A percentile compares a stretch with the other conserved stretches of the same genome.
Conservation (phyloP, 2,797 vertebrate genomes). For the Micromesistius poutassou region DNA sequence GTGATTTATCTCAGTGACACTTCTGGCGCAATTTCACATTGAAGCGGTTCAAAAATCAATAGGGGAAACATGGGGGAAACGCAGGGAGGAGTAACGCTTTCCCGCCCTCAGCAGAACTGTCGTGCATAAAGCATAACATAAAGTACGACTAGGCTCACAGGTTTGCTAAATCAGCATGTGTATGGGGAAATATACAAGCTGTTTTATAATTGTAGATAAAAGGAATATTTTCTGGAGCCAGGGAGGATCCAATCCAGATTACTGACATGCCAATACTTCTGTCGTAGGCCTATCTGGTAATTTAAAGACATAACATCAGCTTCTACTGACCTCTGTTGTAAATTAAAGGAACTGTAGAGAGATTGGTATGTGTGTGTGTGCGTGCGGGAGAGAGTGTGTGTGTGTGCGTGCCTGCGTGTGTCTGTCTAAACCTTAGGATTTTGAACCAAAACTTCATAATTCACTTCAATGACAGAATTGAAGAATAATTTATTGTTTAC, state of each 20-base stretch:
- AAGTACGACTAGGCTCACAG: constrained; percentile 48
- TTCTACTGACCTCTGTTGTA: constrained; percentile 65
- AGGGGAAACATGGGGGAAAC: constrained; percentile 71
- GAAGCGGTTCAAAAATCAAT: constrained; percentile 82
- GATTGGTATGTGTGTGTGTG: not conserved
- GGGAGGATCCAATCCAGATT: not conserved
- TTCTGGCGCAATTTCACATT: constrained; percentile 83
- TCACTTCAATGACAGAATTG: not conserved
- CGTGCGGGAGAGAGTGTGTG: not conserved
- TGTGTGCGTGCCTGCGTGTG: not conserved
- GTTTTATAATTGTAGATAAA: constrained; percentile 55
- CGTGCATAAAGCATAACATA: constrained; percentile 59
- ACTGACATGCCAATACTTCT: constrained; percentile 2
- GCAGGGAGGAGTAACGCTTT: constrained; percentile 40
- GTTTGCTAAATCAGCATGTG: constrained; percentile 60
- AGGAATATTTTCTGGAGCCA: constrained; percentile 18
- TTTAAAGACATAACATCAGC: constrained; percentile 41
- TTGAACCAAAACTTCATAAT: not conserved
- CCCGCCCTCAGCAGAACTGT: constrained; percentile 62
- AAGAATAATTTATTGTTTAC: not conserved
- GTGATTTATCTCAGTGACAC: constrained; percentile 91
- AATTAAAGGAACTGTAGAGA: constrained; percentile 43
- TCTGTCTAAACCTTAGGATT: not conserved
- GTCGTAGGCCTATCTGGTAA: constrained; percentile 7
- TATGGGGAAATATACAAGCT: constrained; percentile 58